phyloP scores from a whole-genome alignment of 2,113 vertebrate species.

The Halcyon senegalensis region DNA sequence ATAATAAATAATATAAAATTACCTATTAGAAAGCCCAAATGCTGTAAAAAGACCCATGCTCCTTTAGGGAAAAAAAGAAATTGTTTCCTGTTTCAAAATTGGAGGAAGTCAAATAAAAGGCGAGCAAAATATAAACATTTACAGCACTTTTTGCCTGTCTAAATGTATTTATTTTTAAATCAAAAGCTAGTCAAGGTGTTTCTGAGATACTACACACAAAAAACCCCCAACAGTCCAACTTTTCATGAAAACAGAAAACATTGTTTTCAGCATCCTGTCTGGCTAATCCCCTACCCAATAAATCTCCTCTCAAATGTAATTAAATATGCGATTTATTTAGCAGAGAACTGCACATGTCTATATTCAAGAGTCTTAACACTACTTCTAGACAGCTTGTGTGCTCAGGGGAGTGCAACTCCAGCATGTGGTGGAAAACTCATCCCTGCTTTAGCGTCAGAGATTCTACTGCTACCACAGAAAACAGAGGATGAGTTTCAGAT shows the following conservation, averaged over 20 bases:
- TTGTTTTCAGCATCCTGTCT: neutral
- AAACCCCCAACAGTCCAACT: neutral
- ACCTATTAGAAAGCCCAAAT: neutral
- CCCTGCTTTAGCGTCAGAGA: neutral
- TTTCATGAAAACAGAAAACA: neutral
- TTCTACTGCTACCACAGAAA: neutral
- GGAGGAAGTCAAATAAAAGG: neutral
- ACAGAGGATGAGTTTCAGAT: neutral
- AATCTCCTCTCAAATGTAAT: neutral
- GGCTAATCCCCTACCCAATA: neutral
- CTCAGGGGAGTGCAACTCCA: neutral
- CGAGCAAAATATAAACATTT: neutral
- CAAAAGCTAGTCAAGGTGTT: neutral
- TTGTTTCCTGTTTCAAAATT: neutral
- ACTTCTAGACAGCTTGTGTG: neutral
- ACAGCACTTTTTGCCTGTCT: neutral
- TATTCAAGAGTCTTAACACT: neutral
- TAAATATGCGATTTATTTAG: neutral
- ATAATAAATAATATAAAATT: neutral
- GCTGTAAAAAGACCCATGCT: neutral
- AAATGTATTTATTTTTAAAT: constrained; percentile 13
- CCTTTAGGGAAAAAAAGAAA: neutral
- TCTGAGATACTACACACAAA: neutral
- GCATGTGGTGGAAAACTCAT: neutral
- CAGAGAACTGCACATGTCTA: neutral